Percentiles rank a stretch among this genome's conserved stretches.
Conservation (phyloP, 1,140 invertebrate genomes). For the Macrosteles quadrilineatus region DNA sequence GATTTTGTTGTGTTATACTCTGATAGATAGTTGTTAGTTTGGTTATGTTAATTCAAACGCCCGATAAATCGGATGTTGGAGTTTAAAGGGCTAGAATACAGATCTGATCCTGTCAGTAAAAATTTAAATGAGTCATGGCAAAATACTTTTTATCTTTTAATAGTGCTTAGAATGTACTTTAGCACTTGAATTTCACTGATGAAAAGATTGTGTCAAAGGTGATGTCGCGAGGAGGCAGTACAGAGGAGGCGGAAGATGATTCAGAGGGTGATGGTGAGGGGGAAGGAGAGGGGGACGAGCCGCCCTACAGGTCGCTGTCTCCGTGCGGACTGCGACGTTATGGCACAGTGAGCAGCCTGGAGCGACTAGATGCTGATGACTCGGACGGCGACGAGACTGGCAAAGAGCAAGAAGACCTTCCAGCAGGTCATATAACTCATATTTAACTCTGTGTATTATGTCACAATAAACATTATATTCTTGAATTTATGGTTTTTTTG, state of each 20-base stretch:
- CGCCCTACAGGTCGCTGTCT: constrained; percentile 53
- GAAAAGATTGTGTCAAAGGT: no score
- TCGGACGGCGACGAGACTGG: constrained; percentile 47
- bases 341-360: constrained; percentile 78
- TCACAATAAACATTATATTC: constrained; percentile 6
- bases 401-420: constrained; percentile 35
- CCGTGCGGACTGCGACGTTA: constrained; percentile 57
- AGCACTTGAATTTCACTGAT: no score
- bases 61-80: no score
- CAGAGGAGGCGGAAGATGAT: constrained; percentile 19
- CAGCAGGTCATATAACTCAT: constrained; percentile 37
- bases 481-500: constrained; percentile 15
- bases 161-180: no score
- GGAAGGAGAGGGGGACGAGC: constrained; percentile 48
- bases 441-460: constrained; percentile 7
- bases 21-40: no score
- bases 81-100: no score
- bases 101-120: no score
- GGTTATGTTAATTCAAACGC: no score
- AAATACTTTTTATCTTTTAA: no score
- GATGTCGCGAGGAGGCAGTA: background rate
- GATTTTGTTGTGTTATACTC: no score
- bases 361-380: constrained; percentile 55
- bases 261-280: constrained; percentile 33
- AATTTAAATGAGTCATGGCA: no score